Evolutionary conservation across 2,888 invertebrate species (phyloP), one percentile per base, ranked within the genome.

Genomic region (Incurvaria masculella): DNA sequence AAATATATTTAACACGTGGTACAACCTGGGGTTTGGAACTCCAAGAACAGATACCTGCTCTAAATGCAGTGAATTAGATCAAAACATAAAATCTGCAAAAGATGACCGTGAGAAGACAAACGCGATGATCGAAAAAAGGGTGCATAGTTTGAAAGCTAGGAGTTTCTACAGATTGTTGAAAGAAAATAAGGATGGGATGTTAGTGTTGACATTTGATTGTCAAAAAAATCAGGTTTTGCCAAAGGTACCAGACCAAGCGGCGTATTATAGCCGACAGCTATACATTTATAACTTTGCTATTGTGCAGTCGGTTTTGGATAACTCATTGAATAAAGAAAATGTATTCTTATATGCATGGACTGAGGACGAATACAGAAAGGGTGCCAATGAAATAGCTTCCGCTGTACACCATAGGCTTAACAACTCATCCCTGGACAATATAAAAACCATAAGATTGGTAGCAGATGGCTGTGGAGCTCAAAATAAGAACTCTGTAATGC

Each of bases 31-130:
- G 44, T 58, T 59, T 46, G 57, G 57, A 17, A 52, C 49, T 45
- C 56, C 57, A 16, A 46, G 51, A 20, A 55, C 54, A 18, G 56
- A 59, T 46, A 53, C 56, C 26, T 57, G 57, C 46, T 56, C 57
- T 23, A 54, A 50, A 43, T 58, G 56, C 48, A 21, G 53, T 43
- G 47, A 48, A 49, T 44, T 54, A 16, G 38, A 47, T 43, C 55
- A 59, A 51, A 51, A 55, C 51, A 55, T 60, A 21, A 59, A 60
- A 51, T 33, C 42, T 42, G 53, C 52, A 47, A 56, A 52, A 52
- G 51, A 56, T 49, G 21, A 47, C 6, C 49, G 48, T 41, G 49
- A 54, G 53, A 56, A 48, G 52, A 53, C 39, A 44, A 53, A 46
- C 45, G 52, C 21, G n/a, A 57, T 55, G 49, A 52, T 52, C 44